phyloP scores from a whole-genome alignment of 2,888 invertebrate species.

The Dolichomitus sp. region DNA sequence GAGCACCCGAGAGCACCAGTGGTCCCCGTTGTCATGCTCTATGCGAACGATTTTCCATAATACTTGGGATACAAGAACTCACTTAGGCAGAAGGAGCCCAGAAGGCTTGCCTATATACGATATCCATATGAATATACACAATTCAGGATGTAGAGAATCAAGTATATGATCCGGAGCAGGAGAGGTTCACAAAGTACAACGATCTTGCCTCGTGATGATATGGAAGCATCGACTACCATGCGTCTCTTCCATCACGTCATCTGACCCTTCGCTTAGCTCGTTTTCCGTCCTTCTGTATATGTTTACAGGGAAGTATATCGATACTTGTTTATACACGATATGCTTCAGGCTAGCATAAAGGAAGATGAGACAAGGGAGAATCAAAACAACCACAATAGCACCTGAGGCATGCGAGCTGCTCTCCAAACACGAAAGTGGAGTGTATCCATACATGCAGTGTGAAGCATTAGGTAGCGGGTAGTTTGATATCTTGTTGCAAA shows the following conservation, averaged over 20 bases:
- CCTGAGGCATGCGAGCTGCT: constrained; percentile 2
- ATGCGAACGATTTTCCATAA: constrained; percentile 17
- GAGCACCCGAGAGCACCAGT: constrained; percentile 45
- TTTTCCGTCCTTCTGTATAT: background rate
- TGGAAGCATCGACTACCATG: background rate
- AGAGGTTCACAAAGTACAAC: background rate
- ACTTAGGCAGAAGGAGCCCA: background rate
- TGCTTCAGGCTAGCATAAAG: background rate
- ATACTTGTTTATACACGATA: background rate
- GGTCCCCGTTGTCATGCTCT: constrained; percentile 32
- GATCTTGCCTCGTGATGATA: background rate
- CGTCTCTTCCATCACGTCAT: constrained; percentile 3
- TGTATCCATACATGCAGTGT: background rate
- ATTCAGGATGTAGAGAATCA: constrained; percentile 8
- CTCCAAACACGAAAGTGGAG: background rate
- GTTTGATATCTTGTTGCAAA: constrained; percentile 5
- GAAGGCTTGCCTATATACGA: background rate
- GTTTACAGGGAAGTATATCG: background rate
- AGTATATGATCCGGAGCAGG: background rate
- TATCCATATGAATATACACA: constrained; percentile 23
- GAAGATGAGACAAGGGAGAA: constrained; percentile 6
- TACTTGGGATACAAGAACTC: background rate
- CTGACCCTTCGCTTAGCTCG: background rate
- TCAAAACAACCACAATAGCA: constrained; percentile 5
- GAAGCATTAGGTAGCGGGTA: background rate